phyloP scores from a whole-genome alignment of 1,140 invertebrate genomes.

The Diachasmimorpha longicaudata region DNA sequence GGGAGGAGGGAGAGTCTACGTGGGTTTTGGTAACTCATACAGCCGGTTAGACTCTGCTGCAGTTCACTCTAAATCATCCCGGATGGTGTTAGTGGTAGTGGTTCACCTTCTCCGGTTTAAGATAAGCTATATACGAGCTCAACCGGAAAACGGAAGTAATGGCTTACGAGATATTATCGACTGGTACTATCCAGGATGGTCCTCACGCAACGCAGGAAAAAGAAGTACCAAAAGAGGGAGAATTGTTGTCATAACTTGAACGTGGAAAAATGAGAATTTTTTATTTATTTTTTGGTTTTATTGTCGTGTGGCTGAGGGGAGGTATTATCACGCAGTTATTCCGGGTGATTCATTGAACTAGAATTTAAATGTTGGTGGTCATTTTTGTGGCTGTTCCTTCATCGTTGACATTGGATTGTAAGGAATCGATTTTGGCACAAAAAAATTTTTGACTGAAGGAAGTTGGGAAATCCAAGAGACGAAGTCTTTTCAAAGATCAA shows the following conservation, averaged over 20 bases:
- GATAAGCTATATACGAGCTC: constrained; percentile 37
- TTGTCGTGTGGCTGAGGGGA: too few relatives aligned
- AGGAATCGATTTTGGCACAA: too few relatives aligned
- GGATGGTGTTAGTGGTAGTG: constrained; percentile 18
- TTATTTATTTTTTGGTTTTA: too few relatives aligned
- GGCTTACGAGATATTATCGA: constrained; percentile 43
- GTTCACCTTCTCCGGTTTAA: constrained; percentile 15
- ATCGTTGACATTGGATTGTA: too few relatives aligned
- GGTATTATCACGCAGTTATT: too few relatives aligned
- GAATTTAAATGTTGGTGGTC: too few relatives aligned
- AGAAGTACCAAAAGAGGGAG: neutral
- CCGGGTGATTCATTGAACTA: too few relatives aligned
- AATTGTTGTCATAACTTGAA: neutral
- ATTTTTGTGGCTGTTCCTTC: too few relatives aligned
- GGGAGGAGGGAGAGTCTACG: neutral
- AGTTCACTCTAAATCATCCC: constrained; percentile 28
- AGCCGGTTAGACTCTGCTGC: neutral
- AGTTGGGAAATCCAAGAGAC: too few relatives aligned
- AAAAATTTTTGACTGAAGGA: too few relatives aligned
- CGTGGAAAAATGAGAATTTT: too few relatives aligned
- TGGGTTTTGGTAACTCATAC: constrained; percentile 10
- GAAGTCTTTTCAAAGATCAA: too few relatives aligned
- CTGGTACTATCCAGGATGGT: constrained; percentile 19
- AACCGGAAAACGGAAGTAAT: constrained; percentile 39
- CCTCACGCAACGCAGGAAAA: neutral